Percentiles rank a stretch among this genome's conserved stretches.
Conservation (phyloP, 2,113 vertebrate genomes). For the Arvicanthis niloticus region DNA sequence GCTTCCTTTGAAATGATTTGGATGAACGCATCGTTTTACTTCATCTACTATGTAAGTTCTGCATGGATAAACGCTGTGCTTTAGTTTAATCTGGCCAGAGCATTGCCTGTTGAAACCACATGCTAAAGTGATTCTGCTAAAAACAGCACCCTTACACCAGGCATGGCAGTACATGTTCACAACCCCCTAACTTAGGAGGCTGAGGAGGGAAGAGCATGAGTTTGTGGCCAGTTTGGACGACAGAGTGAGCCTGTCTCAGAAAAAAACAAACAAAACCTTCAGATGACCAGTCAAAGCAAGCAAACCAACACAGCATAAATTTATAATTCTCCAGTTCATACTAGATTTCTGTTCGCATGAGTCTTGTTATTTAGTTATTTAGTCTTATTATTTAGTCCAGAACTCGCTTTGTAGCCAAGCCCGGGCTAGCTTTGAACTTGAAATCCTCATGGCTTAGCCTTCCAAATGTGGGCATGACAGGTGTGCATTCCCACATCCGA, state of each 20-base stretch:
- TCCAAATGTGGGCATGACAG: not conserved
- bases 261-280: not conserved
- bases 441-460: not conserved
- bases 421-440: not conserved
- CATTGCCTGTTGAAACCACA: not conserved
- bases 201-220: not conserved
- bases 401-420: not conserved
- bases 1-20: conserved; percentile 36
- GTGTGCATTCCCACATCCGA: not conserved
- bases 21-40: conserved; percentile 23
- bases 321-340: not conserved
- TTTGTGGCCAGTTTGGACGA: not conserved
- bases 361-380: not conserved
- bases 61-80: conserved; percentile 41
- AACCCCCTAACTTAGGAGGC: not conserved
- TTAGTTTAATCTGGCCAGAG: conserved; percentile 19
- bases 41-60: not conserved
- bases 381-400: not conserved
- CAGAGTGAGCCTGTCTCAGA: not conserved
- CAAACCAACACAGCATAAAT: not conserved
- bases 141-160: not conserved
- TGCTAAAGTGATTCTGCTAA: conserved; percentile 15
- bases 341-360: not conserved
- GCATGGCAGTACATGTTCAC: not conserved
- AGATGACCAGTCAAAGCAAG: conserved; percentile 5